These are phyloP conservation scores for Acrobasis consociella DNA, from an alignment of 2,888 invertebrate species.

Conservation along the genomic window DNA sequence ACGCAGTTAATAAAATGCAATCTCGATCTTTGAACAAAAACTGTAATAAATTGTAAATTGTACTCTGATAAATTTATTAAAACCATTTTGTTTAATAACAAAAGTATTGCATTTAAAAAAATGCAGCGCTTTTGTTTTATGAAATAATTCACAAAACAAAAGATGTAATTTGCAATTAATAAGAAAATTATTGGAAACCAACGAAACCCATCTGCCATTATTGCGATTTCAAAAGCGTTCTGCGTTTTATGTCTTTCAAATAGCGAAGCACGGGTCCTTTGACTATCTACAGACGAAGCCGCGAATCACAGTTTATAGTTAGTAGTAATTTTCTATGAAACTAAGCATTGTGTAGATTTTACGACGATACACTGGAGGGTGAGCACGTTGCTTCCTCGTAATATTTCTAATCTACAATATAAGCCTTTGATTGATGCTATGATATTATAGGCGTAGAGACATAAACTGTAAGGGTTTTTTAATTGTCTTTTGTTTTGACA, in stretches of 20 bases:
- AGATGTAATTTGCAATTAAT: conserved; percentile 4
- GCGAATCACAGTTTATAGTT: conserved; percentile 10
- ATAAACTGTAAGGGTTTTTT: too few relatives aligned
- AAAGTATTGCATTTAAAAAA: too few relatives aligned
- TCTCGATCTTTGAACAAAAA: too few relatives aligned
- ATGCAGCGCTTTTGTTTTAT: not conserved
- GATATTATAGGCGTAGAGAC: not conserved
- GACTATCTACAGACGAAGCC: conserved; percentile 5
- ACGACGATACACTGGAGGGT: not conserved
- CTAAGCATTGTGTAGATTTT: conserved; percentile 9
- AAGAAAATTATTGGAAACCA: conserved; percentile 15
- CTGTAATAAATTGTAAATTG: too few relatives aligned
- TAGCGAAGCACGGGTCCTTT: not conserved
- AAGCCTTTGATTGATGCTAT: not conserved
- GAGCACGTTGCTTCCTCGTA: conserved; percentile 9
- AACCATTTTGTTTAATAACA: too few relatives aligned
- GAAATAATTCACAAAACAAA: not conserved
- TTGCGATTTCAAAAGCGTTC: conserved; percentile 2
- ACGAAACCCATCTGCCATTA: conserved; percentile 8
- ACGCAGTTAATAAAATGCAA: too few relatives aligned
- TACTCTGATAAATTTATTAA: too few relatives aligned
- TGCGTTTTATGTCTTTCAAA: conserved; percentile 10
- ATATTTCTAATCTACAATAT: conserved; percentile 13
- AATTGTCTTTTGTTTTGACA: too few relatives aligned
- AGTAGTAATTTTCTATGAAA: not conserved